Conservation (phyloP, 2,797 vertebrate genomes). For the Pseudotriccus pelzelni region DNA sequence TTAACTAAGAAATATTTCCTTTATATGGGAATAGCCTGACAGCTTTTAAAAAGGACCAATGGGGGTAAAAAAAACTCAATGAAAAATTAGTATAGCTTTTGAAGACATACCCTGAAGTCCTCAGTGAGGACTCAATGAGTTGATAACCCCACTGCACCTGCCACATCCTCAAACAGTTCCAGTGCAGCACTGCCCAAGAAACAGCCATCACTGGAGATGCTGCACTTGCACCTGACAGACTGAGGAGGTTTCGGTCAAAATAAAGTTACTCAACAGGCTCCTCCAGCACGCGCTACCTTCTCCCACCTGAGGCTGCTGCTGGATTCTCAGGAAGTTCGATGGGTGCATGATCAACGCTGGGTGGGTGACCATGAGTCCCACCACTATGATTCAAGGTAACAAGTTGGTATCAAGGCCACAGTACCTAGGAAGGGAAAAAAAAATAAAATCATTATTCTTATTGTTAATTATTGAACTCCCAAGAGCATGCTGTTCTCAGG, state of each 20-base stretch:
- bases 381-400: neutral
- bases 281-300: neutral
- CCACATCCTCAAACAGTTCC: neutral
- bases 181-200: neutral
- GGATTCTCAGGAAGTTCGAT: neutral
- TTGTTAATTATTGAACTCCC: neutral
- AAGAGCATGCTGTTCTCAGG: neutral
- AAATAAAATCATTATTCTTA: neutral
- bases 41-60: neutral
- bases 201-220: neutral
- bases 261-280: neutral
- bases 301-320: neutral
- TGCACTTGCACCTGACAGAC: neutral
- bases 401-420: neutral
- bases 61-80: neutral
- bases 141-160: neutral
- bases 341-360: neutral
- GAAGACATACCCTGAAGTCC: neutral
- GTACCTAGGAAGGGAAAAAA: neutral
- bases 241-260: neutral
- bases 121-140: neutral
- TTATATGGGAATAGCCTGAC: neutral
- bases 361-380: neutral
- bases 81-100: neutral
- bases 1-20: neutral